Base-by-base conservation (phyloP, 2,797 vertebrate species). In the Hipposideros larvatus region DNA sequence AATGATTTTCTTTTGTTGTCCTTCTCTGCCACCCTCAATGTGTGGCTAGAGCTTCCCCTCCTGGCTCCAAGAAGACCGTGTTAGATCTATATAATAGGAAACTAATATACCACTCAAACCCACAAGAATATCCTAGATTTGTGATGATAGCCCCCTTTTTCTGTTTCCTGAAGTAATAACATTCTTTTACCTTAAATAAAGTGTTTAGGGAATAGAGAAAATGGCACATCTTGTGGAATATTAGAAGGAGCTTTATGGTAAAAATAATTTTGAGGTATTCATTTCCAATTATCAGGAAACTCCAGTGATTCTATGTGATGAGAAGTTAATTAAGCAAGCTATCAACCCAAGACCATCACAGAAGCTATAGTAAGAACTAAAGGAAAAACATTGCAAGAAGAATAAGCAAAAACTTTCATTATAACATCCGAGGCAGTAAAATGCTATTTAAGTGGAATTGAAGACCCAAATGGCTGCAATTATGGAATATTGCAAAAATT, bases 251-350 rank as follows among this genome's bases (percentile, higher is more conserved):
- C n/a, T 87, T 95, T 86, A 79, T 79, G 28, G 78, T 86, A 94
- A 94, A 94, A 94, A 87, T 86, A 78, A 90, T 92, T 97, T 94
- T 92, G 91, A 95, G 59, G 78, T 97, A 91, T 83, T 97, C 85
- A 89, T 96, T 95, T 96, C 68, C 48, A 97, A 15, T 97, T 94
- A 96, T 61, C 65, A 78, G 85, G 57, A 93, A 95, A 92, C 59
- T 74, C 66, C 73, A 68, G 87, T 74, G 82, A 95, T 94, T 70
- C 82, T 92, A 15, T 59, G 53, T 92, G 92, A 79, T 96, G 85
- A 94, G 82, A 88, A 90, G 92, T 97, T 96, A 96, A 95, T 96
- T 93, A 95, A 97, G 78, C 78, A 92, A 90, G 59, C 73, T n/a
- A 92, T 86, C 13, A 95, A 93, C 31, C 46, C 71, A 95, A 88